Conservation (phyloP, 2,113 vertebrate genomes). For the Phrynocephalus versicolor region DNA sequence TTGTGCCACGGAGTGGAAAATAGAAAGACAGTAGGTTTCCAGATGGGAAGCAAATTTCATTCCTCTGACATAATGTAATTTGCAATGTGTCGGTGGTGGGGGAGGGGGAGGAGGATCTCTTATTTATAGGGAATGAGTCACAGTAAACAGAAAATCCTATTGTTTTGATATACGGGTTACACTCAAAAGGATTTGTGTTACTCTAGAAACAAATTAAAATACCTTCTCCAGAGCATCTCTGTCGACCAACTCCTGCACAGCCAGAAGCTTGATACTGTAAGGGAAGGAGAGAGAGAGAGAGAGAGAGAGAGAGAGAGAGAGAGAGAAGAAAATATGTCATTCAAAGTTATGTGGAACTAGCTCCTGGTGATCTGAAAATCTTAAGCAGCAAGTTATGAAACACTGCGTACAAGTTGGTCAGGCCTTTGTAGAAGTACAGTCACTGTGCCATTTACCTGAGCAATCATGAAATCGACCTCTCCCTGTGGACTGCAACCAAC, state of each 20-base stretch:
- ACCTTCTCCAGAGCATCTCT: conserved; percentile 94
- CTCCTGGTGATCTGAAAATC: background rate
- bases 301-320: background rate
- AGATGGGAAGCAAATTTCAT: rapidly evolving
- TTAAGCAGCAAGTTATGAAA: background rate
- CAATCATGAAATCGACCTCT: background rate
- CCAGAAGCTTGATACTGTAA: conserved; percentile 92
- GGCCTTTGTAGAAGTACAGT: background rate
- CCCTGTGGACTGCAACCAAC: background rate
- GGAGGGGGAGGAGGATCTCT: background rate
- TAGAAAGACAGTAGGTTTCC: rapidly evolving
- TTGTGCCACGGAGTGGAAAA: background rate
- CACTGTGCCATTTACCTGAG: background rate
- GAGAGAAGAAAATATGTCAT: conserved; percentile 43
- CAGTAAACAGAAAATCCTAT: background rate
- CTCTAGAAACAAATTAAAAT: conserved; percentile 49
- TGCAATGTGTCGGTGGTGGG: background rate
- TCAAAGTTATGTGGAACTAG: background rate
- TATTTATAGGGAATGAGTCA: background rate
- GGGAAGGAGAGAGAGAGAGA: conserved; percentile 45
- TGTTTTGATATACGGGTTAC: conserved; percentile 5
- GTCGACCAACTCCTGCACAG: conserved; percentile 92
- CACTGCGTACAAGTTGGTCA: background rate
- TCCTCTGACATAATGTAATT: background rate
- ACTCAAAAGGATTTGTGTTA: background rate